Evolutionary conservation across 2,113 vertebrate genomes (phyloP), one percentile per base, ranked within the genome.

Genomic region (Morone chrysops): DNA sequence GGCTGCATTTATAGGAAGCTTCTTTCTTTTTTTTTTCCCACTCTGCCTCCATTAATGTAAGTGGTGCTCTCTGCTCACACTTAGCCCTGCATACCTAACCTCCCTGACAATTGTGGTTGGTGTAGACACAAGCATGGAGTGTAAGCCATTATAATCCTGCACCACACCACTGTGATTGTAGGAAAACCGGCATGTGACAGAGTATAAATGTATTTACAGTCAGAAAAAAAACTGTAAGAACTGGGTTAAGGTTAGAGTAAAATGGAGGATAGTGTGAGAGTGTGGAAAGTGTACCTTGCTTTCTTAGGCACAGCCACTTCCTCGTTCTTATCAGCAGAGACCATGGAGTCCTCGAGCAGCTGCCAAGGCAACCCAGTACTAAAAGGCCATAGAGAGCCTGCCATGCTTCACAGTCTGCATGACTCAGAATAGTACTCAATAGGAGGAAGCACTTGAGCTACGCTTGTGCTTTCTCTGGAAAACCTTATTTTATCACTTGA

Each of bases 321-420:
- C 92, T 91, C 69, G 66, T 90, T 41, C 90, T 94, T 92, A 94
- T 94, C 92, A 93, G 85, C 79, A 14, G 65, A 82, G 84, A 51
- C 80, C 86, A 78, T 20, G 36, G 87, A 89, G 80, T 89, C 82
- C 74, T 78, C 53, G 62, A 92, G 83, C 63, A 75, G 86, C 92
- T 91, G 92, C 92, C 90, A 87, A 78, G 88, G 89, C 92, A 94
- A 92, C 93, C 66, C 78, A 62, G 69, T 4, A 25, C 69, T 87
- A 59, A 86, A 86, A 87, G 81, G 78, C 85, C 79, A 80, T 8
- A 51, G 71, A 80, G 75, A 89, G 82, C 48, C 66, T 48, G 67
- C 84, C 70, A 45, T 85, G 67, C 67, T 73, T 71, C 67, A 59
- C 72, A 81, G 78, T 63, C 81, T 77, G 74, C 60, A 63, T 90